phyloP scores from a whole-genome alignment of 2,113 vertebrate genomes.

The Nothobranchius kuhntae region DNA sequence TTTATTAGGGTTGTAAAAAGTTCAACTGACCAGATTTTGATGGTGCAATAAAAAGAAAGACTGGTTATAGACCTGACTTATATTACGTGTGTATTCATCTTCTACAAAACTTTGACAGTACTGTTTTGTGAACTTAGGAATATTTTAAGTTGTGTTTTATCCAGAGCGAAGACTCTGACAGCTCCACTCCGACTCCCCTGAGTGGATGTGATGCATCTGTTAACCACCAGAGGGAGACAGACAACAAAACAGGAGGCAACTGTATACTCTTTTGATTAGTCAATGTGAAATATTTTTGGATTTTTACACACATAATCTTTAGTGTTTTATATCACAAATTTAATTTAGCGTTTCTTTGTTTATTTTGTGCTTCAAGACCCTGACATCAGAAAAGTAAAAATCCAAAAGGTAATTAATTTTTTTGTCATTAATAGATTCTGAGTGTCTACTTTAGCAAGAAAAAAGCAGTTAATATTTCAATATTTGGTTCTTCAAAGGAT shows the following conservation, averaged over 20 bases:
- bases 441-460: too few species aligned
- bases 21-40: background rate
- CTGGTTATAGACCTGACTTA: background rate
- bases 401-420: conserved; percentile 58
- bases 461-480: too few species aligned
- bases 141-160: conserved; percentile 76
- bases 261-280: conserved; percentile 33
- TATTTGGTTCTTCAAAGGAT: background rate
- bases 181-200: conserved; percentile 62
- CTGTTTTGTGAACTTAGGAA: conserved; percentile 65
- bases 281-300: too few species aligned
- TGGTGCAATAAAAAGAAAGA: background rate
- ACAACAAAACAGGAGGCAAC: conserved; percentile 31
- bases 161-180: conserved; percentile 74
- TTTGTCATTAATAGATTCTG: background rate
- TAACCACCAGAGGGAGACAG: conserved; percentile 67
- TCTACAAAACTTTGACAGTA: conserved; percentile 46
- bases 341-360: background rate
- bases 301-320: too few species aligned
- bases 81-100: background rate
- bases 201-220: conserved; percentile 48
- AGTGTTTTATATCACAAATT: background rate
- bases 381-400: conserved; percentile 50
- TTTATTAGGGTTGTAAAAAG: background rate
- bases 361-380: conserved; percentile 34